Percentiles rank a stretch among this genome's conserved stretches.
Evolutionary conservation across 2,888 invertebrate genomes (phyloP).

Genomic region (Synergus itoensis): DNA sequence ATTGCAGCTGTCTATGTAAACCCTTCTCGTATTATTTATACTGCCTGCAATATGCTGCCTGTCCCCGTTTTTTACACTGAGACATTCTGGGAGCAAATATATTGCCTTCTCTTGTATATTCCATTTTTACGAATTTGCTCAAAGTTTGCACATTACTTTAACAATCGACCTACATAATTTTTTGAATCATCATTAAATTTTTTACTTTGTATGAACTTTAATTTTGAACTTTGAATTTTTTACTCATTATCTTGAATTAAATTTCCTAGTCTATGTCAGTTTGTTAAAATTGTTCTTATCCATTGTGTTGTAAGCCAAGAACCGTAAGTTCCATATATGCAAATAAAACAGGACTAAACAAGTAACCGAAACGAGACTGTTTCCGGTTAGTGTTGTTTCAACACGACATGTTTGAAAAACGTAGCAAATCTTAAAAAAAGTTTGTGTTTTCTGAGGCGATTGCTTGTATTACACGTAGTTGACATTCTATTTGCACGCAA

Average conservation of each 20-base stretch:
- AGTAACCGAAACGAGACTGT: neutral
- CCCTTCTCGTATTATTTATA: constrained; percentile 37
- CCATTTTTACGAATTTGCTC: neutral
- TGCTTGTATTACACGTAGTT: neutral
- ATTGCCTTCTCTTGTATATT: neutral
- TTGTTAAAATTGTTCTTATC: neutral
- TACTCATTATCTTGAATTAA: neutral
- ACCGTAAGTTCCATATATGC: neutral
- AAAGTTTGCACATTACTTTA: too few species aligned
- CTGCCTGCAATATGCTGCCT: constrained; percentile 33
- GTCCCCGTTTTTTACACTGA: constrained; percentile 17
- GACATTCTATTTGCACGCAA: constrained; percentile 13
- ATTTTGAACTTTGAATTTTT: too few species aligned
- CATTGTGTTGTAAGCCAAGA: neutral
- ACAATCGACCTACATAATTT: neutral
- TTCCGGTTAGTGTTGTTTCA: neutral
- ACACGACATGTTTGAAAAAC: neutral
- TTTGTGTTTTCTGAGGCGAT: neutral
- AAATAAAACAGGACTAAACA: neutral
- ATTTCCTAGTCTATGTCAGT: neutral
- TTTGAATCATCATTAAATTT: neutral
- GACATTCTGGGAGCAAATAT: neutral
- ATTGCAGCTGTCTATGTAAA: constrained; percentile 34
- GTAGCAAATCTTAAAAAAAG: neutral
- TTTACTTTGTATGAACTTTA: neutral